Conservation (phyloP, 1,140 invertebrate species). For the Scaptomyza pallida region DNA sequence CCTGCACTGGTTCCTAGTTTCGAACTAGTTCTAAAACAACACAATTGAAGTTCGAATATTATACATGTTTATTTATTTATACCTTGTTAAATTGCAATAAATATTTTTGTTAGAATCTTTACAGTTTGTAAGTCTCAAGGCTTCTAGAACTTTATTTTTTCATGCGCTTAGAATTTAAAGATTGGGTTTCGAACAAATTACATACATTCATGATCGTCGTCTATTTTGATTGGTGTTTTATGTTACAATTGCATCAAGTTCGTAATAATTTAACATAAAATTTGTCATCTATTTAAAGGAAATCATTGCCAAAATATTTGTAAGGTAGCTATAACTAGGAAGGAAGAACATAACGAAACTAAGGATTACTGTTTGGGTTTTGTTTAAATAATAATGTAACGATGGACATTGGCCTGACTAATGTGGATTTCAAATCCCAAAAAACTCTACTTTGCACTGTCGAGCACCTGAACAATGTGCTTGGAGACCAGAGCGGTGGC, state of each 20-base stretch:
- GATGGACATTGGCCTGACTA: constrained; percentile 1
- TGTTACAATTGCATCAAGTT: constrained; percentile 62
- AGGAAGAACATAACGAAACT: constrained; percentile 15
- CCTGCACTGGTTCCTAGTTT: constrained; percentile 1
- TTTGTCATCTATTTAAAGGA: constrained; percentile 57
- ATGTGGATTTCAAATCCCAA: background rate
- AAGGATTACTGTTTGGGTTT: constrained; percentile 42
- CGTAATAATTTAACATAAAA: constrained; percentile 36
- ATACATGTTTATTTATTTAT: constrained; percentile 77
- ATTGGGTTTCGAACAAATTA: constrained; percentile 35
- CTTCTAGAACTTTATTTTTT: constrained; percentile 22
- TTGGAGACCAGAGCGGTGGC: constrained; percentile 88
- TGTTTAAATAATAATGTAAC: constrained; percentile 13
- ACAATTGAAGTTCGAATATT: constrained; percentile 54
- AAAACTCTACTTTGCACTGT: constrained; percentile 57
- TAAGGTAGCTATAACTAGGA: constrained; percentile 40
- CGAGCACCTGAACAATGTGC: constrained; percentile 85
- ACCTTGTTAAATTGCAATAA: constrained; percentile 71
- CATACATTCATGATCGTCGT: constrained; percentile 8
- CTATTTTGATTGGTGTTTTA: constrained; percentile 26
- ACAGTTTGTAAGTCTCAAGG: constrained; percentile 77
- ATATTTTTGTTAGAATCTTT: constrained; percentile 71
- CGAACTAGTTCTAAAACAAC: background rate
- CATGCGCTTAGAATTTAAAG: constrained; percentile 53
- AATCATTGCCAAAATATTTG: constrained; percentile 63